Evolutionary conservation across 2,888 invertebrate genomes (phyloP).

Genomic region (Unio pictorum): DNA sequence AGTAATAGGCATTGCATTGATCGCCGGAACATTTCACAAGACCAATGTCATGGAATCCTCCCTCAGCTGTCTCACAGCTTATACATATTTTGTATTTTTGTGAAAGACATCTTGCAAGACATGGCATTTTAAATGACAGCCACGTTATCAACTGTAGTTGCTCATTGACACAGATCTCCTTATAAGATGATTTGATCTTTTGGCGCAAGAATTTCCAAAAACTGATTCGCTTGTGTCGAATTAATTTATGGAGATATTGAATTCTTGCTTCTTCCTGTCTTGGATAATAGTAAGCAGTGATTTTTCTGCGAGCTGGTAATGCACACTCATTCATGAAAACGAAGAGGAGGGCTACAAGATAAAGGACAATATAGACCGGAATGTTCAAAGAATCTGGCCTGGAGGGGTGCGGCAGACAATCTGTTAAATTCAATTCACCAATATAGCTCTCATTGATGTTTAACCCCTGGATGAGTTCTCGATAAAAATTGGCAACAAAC

Average conservation of each 20-base stretch:
- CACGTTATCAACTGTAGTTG: conserved; percentile 25
- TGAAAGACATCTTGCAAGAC: conserved; percentile 12
- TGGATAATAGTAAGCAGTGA: conserved; percentile 39
- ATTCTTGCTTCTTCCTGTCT: conserved; percentile 34
- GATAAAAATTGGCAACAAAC: conserved; percentile 31
- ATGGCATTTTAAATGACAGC: conserved; percentile 21
- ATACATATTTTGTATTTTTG: conserved; percentile 12
- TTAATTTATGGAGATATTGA: conserved; percentile 39
- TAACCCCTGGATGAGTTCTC: conserved; percentile 19
- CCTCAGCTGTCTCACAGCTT: conserved; percentile 27
- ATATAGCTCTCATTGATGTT: conserved; percentile 21
- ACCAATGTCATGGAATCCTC: conserved; percentile 17
- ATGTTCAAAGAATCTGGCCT: conserved; percentile 24
- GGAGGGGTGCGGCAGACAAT: conserved; percentile 36
- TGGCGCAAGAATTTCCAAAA: conserved; percentile 32
- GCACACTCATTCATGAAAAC: conserved; percentile 39
- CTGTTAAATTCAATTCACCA: conserved; percentile 25
- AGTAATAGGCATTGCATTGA: no score
- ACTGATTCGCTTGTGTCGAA: conserved; percentile 34
- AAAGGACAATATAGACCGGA: conserved; percentile 26
- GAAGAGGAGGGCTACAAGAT: conserved; percentile 25
- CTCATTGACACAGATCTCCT: conserved; percentile 28
- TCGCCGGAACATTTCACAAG: conserved; percentile 18
- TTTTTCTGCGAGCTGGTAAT: conserved; percentile 30
- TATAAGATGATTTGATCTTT: conserved; percentile 28